Percentiles rank a stretch among this genome's conserved stretches.
These are phyloP conservation scores for Palloptera scutellata DNA, from an alignment of 2,888 invertebrate genomes.

Conservation along the genomic window DNA sequence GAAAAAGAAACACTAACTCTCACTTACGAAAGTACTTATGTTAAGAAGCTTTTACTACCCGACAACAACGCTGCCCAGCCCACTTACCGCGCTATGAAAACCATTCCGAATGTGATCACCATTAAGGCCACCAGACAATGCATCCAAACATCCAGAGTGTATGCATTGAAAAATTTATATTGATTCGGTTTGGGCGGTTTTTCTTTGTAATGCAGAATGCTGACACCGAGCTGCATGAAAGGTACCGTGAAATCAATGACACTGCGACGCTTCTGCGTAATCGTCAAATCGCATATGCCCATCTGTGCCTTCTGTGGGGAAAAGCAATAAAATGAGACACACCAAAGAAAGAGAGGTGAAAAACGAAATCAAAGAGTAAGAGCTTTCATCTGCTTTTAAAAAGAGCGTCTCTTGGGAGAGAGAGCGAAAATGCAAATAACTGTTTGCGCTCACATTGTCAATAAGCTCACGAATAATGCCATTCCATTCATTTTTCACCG, in stretches of 20 bases:
- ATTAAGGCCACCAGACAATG: slow-evolving; percentile 87
- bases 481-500: slow-evolving; percentile 78
- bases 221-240: slow-evolving; percentile 95
- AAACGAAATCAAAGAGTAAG: neutral
- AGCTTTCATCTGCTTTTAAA: too few relatives aligned
- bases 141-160: slow-evolving; percentile 87
- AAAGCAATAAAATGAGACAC: neutral
- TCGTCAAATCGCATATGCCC: slow-evolving; percentile 95
- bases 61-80: neutral
- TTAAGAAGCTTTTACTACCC: neutral
- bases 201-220: slow-evolving; percentile 81
- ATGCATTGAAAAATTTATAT: slow-evolving; percentile 88
- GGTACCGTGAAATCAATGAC: slow-evolving; percentile 95
- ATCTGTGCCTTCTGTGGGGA: slow-evolving; percentile 86
- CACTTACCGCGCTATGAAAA: slow-evolving; percentile 75
- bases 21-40: neutral
- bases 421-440: too few relatives aligned
- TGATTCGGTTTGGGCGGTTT: slow-evolving; percentile 79
- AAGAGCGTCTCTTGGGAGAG: too few relatives aligned
- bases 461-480: slow-evolving; percentile 79
- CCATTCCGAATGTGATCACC: slow-evolving; percentile 80
- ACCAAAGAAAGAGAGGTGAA: neutral
- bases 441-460: slow-evolving; percentile 71
- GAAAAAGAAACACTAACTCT: neutral
- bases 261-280: slow-evolving; percentile 89